Percentiles rank a stretch among this genome's conserved stretches.
Conservation (phyloP, 2,797 vertebrate species). For the Craterocephalus amniculus region DNA sequence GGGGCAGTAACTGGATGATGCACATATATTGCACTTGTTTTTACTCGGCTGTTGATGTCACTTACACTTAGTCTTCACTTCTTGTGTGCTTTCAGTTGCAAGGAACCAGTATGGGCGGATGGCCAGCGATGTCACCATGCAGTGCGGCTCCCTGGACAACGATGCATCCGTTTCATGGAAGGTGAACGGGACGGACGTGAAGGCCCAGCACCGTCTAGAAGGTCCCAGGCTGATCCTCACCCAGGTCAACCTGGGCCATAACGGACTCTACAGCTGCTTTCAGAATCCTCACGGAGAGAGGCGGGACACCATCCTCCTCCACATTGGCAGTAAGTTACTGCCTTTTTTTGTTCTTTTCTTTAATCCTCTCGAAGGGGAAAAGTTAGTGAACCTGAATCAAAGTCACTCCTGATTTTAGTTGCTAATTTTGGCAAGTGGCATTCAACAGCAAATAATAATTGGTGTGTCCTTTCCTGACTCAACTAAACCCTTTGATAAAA, state of each 20-base stretch:
- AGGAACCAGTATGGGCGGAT: slow-evolving; percentile 90
- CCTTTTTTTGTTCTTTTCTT: slow-evolving; percentile 1
- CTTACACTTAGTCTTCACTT: slow-evolving; percentile 17
- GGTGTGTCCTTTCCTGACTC: background rate
- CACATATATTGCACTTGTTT: background rate
- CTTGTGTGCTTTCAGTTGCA: slow-evolving; percentile 73
- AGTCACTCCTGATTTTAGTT: background rate
- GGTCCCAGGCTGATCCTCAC: slow-evolving; percentile 87
- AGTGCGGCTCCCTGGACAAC: slow-evolving; percentile 90
- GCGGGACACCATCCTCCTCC: slow-evolving; percentile 90
- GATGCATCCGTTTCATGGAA: slow-evolving; percentile 91
- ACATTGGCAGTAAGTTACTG: slow-evolving; percentile 90
- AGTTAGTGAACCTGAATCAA: slow-evolving; percentile 1
- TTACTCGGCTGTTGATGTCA: background rate
- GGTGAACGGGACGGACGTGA: slow-evolving; percentile 92
- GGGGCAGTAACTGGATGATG: background rate
- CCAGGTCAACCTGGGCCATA: slow-evolving; percentile 87
- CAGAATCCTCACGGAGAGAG: slow-evolving; percentile 92
- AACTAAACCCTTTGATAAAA: slow-evolving; percentile 16
- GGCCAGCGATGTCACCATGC: slow-evolving; percentile 91
- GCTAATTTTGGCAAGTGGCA: background rate
- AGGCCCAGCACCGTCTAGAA: slow-evolving; percentile 83
- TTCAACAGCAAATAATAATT: background rate
- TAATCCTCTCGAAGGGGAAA: slow-evolving; percentile 25
- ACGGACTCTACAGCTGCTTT: slow-evolving; percentile 94